These are phyloP conservation scores for Schrankia costaestrigalis DNA, from an alignment of 2,888 invertebrate species.

Conservation along the genomic window DNA sequence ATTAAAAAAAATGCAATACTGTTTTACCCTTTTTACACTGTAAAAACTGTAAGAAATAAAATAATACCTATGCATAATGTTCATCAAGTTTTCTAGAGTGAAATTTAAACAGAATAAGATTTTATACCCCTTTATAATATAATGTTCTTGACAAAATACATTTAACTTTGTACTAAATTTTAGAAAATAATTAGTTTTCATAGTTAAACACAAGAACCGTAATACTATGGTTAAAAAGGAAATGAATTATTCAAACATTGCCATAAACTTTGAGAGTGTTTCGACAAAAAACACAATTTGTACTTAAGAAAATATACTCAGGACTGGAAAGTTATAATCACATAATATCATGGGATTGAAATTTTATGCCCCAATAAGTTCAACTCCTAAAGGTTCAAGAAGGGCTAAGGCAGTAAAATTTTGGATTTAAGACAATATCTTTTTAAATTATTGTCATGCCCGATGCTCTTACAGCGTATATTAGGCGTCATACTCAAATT, in stretches of 20 bases:
- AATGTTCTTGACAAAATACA: too few species aligned
- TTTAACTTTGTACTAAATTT: too few species aligned
- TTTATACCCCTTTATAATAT: too few species aligned
- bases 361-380: constrained; percentile 15
- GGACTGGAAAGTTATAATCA: constrained; percentile 21
- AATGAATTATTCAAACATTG: constrained; percentile 19
- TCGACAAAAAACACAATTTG: constrained; percentile 13
- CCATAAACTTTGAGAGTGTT: constrained; percentile 6
- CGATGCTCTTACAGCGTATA: too few species aligned
- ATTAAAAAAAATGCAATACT: too few species aligned
- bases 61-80: too few species aligned
- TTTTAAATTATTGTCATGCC: not conserved
- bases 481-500: not conserved
- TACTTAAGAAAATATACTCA: constrained; percentile 15
- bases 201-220: too few species aligned
- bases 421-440: constrained; percentile 7
- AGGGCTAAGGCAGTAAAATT: constrained; percentile 4
- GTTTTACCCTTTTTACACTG: too few species aligned
- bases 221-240: constrained; percentile 2
- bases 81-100: too few species aligned
- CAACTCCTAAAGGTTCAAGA: constrained; percentile 8
- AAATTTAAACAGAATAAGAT: too few species aligned
- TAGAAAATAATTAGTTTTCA: too few species aligned
- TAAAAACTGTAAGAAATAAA: too few species aligned
- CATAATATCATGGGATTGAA: constrained; percentile 26